Evolutionary conservation across 35 echinoderm and acorn worm genomes (phyloP), one percentile per base, ranked within the genome.

Genomic region (Strongylocentrotus purpuratus): DNA sequence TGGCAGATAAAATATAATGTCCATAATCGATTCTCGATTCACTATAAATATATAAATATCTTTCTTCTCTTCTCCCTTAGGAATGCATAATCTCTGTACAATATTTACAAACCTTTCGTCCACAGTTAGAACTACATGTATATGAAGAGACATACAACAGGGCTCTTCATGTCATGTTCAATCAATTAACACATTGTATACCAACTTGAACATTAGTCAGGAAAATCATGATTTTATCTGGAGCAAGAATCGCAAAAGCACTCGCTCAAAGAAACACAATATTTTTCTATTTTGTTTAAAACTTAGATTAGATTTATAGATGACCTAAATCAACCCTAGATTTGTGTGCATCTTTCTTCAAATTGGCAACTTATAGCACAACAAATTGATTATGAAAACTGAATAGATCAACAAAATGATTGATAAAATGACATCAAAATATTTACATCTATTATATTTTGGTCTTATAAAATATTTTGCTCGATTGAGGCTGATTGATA

Each of bases 21-120:
- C 25, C 20, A 78, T 78, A 78, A 78, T 28, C 10, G 1, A 55
- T 78, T 78, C 65, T 78, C 20, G 20, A 78, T 78, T 28, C 65
- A 78, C 22, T 78, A 78, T n/a, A 78, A 78, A 78, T 78, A 78
- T 78, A 78, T 78, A 78, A 78, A 78, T 78, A 78, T n/a, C 25
- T 78, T 4, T 78, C 65, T 78, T 78, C 65, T 78, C 65, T 78
- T 78, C 28, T 78, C 65, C 65, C 65, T 78, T 78, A 78, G 65
- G 65, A 78, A 25, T 78, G 65, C 65, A 78, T 78, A 28, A 13
- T 55, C 50, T 55, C 28, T n/a, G 65, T 78, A 78, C 65, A 78
- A 28, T 78, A 78, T 78, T 78, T 78, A 78, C 65, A 78, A 78
- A 28, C 25, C n/a, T n/a, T n/a, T n/a, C n/a, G 65, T 78, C 65